Evolutionary conservation across 30 jellyfish, hydroid and myxozoan species (phyloP), one percentile per base, ranked within the genome.

Genomic region (Catostylus mosaicus): DNA sequence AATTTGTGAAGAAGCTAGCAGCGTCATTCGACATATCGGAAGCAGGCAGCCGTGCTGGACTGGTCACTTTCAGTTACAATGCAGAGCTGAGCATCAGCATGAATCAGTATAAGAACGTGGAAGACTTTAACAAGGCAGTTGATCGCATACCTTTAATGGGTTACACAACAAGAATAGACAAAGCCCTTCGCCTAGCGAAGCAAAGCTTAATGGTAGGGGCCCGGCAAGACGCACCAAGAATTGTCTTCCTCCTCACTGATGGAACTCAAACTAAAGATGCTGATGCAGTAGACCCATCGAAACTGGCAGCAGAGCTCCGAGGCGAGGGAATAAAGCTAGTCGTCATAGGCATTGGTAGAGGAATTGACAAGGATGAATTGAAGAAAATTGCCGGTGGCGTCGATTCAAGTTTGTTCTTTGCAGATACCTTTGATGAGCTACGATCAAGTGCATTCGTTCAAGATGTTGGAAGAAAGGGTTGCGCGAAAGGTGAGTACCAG

Each of bases 91-190:
- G 95, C 91, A 91, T 91, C 84, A 75, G 75, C 67, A 80, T 91
- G 71, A 30, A 52, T 30, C 74, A 85, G 34, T 67, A 35, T 82
- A 86, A 54, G 38, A 88, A 80, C 63, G 64, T 81, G 0, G 64
- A 59, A 11, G 85, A 75, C 75, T 91, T 91, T 90, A 74, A 64
- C 78, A 72, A 73, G 34, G 98, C 98, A 30, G 96, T 91, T 19
- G 96, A 91, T 57, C 40, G 56, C 11, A 62, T 85, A 22, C 96
- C 96, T 26, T 84, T 85, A 73, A 71, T 91, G 88, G 98, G 98
- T 67, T 79, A 60, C 34, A 86, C 96, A 50, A 91, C 98, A 0
- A 63, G 98, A 62, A 91, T 91, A 52, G 98, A 91, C 89, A 79
- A 74, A 79, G 98, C 98, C 26, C 87, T 91, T 62, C 84, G 88